phyloP scores from a whole-genome alignment of 2,888 invertebrate genomes.

The Cacoxenus indagator region DNA sequence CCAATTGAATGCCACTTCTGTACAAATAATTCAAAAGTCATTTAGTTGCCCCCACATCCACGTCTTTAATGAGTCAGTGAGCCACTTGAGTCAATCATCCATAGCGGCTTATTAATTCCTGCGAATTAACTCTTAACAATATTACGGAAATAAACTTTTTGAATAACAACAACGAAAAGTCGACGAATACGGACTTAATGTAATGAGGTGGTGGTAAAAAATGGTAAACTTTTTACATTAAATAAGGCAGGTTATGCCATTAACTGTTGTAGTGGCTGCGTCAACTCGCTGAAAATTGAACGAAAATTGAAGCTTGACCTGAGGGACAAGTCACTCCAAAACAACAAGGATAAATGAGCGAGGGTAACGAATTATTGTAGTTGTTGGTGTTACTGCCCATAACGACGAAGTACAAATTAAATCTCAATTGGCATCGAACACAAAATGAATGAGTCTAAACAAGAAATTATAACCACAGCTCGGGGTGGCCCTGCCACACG shows the following conservation, averaged over 20 bases:
- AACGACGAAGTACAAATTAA: constrained; percentile 65
- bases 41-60: not conserved
- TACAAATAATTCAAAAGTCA: not conserved
- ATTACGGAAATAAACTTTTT: constrained; percentile 59
- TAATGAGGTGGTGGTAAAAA: not conserved
- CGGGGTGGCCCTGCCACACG: constrained; percentile 26
- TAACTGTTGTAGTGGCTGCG: constrained; percentile 60
- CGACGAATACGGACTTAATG: not conserved
- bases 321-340: not conserved
- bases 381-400: constrained; percentile 46
- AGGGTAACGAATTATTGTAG: constrained; percentile 29
- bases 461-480: constrained; percentile 62
- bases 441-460: constrained; percentile 61
- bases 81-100: constrained; percentile 23
- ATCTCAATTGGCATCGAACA: constrained; percentile 65
- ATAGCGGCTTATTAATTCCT: constrained; percentile 63
- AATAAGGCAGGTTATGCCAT: constrained; percentile 66
- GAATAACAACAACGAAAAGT: not conserved
- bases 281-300: constrained; percentile 43
- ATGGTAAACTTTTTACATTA: constrained; percentile 59
- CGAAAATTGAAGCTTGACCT: constrained; percentile 7
- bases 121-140: constrained; percentile 58
- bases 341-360: not conserved
- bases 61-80: constrained; percentile 49
- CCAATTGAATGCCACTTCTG: not conserved